phyloP scores from a whole-genome alignment of 2,113 vertebrate genomes.

The Crotalus tigris region DNA sequence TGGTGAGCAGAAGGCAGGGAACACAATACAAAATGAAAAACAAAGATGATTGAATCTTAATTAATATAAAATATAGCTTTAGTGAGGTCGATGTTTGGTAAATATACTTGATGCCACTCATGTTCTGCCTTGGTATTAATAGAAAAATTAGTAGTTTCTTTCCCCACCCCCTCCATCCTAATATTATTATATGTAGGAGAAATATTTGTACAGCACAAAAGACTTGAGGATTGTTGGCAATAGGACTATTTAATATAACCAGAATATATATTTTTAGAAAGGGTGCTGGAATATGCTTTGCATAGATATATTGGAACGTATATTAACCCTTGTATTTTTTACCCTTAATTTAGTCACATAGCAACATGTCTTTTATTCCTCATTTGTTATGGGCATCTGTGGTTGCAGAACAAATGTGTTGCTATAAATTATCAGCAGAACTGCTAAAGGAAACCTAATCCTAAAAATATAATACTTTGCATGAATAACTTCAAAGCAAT shows the following conservation, averaged over 20 bases:
- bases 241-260: slow-evolving; percentile 7
- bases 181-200: slow-evolving; percentile 37
- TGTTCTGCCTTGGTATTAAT: slow-evolving; percentile 55
- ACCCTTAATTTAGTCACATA: slow-evolving; percentile 6
- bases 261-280: background rate
- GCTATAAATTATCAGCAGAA: slow-evolving; percentile 57
- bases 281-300: background rate
- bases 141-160: slow-evolving; percentile 38
- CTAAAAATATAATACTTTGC: slow-evolving; percentile 38
- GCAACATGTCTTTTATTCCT: slow-evolving; percentile 31
- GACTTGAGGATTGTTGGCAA: slow-evolving; percentile 31
- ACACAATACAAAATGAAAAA: slow-evolving; percentile 19
- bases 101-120: slow-evolving; percentile 10
- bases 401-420: slow-evolving; percentile 41
- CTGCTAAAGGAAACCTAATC: slow-evolving; percentile 47
- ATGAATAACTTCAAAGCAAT: slow-evolving; percentile 33
- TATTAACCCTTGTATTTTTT: background rate
- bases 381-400: slow-evolving; percentile 44
- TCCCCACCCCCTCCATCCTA: slow-evolving; percentile 38
- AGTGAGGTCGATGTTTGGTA: slow-evolving; percentile 11
- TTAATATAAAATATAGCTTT: slow-evolving; percentile 40
- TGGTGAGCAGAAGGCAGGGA: slow-evolving; percentile 33
- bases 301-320: background rate
- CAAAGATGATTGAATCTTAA: slow-evolving; percentile 52
- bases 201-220: slow-evolving; percentile 32